These are phyloP conservation scores for Peribatodes rhomboidaria DNA, from an alignment of 2,888 invertebrate genomes.

Conservation along the genomic window DNA sequence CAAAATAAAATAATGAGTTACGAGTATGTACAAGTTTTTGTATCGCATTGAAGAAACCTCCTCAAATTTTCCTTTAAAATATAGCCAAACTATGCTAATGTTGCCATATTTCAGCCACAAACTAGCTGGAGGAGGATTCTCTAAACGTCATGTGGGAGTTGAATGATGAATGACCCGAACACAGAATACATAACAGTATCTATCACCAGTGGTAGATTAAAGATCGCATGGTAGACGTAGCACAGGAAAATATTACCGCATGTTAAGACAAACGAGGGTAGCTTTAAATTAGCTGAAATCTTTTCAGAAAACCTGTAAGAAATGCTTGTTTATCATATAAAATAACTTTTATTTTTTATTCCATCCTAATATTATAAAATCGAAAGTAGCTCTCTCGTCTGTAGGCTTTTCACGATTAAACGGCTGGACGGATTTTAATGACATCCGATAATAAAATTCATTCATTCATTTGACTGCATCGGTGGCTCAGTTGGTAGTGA, in stretches of 20 bases:
- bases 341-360: too few relatives aligned
- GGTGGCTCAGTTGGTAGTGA: too few relatives aligned
- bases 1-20: neutral
- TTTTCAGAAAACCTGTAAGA: too few relatives aligned
- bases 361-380: too few relatives aligned
- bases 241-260: neutral
- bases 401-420: too few relatives aligned
- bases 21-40: neutral
- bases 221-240: slow-evolving; percentile 2
- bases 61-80: slow-evolving; percentile 5
- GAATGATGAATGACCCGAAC: slow-evolving; percentile 9
- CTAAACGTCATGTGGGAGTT: slow-evolving; percentile 17
- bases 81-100: slow-evolving; percentile 20
- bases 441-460: too few relatives aligned
- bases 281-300: neutral
- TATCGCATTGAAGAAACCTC: neutral
- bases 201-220: neutral
- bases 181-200: slow-evolving; percentile 4
- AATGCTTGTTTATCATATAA: too few relatives aligned
- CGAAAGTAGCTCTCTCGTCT: too few relatives aligned
- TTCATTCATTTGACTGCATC: too few relatives aligned
- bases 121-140: slow-evolving; percentile 4
- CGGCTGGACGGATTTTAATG: too few relatives aligned
- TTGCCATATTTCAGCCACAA: slow-evolving; percentile 17
- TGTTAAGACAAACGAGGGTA: neutral